Conservation (phyloP, 2,797 vertebrate genomes). For the Scarus forsteni region DNA sequence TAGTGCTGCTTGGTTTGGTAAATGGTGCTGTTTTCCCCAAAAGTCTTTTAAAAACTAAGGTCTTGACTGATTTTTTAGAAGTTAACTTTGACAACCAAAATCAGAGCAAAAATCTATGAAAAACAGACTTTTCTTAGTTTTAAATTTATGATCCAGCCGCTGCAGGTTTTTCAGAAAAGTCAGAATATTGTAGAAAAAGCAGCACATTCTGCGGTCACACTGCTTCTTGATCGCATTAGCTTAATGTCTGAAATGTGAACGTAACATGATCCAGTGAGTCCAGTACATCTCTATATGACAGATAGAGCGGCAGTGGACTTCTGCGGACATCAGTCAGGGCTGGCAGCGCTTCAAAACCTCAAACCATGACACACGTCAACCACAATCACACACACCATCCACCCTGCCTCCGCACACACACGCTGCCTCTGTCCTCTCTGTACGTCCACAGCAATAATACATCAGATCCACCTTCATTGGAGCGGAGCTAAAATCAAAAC, state of each 20-base stretch:
- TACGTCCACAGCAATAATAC: constrained; percentile 74
- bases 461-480: constrained; percentile 77
- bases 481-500: constrained; percentile 75
- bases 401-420: constrained; percentile 41
- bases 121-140: not conserved
- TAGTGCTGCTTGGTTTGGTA: too few relatives aligned
- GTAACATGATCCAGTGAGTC: constrained; percentile 34
- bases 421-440: constrained; percentile 22
- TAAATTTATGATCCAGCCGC: not conserved
- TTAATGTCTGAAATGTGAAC: constrained; percentile 42
- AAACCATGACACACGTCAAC: constrained; percentile 67
- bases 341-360: constrained; percentile 70
- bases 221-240: constrained; percentile 44
- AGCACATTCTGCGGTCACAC: constrained; percentile 11
- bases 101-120: not conserved
- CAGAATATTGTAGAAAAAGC: constrained; percentile 2
- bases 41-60: not conserved
- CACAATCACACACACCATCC: constrained; percentile 64
- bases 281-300: constrained; percentile 50
- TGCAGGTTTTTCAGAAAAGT: constrained; percentile 15
- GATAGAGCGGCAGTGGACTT: constrained; percentile 38
- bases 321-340: constrained; percentile 61
- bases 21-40: too few relatives aligned
- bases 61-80: not conserved
- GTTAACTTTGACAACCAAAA: not conserved